Conservation (phyloP, 2,113 vertebrate species). For the Thamnaconus septentrionalis region DNA sequence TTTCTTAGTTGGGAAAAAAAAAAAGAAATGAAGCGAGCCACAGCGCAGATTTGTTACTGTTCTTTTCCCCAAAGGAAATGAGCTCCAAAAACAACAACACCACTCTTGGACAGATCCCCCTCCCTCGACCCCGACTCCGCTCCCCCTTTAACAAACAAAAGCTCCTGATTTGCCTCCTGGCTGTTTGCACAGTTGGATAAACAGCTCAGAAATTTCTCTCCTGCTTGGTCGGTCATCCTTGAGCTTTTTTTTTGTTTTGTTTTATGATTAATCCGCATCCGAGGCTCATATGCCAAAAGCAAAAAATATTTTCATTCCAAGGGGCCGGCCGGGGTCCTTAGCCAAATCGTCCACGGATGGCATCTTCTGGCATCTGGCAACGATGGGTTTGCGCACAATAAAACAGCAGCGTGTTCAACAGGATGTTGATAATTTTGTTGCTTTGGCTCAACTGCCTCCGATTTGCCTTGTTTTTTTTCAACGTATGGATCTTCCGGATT, state of each 20-base stretch:
- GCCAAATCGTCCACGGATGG: slow-evolving; percentile 42
- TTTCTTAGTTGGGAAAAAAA: no score
- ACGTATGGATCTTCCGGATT: no score
- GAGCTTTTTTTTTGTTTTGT: slow-evolving; percentile 37
- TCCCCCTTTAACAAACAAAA: no score
- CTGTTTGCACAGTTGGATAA: slow-evolving; percentile 20
- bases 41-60: neutral
- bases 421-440: no score
- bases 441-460: no score
- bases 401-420: no score
- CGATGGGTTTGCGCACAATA: no score
- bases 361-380: slow-evolving; percentile 22
- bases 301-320: slow-evolving; percentile 45
- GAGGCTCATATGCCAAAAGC: slow-evolving; percentile 54
- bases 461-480: no score
- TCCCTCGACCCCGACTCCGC: no score
- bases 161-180: neutral
- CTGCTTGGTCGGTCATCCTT: neutral
- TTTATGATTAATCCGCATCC: slow-evolving; percentile 59
- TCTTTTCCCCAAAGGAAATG: no score
- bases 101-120: no score
- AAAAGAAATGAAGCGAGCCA: neutral
- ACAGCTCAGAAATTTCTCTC: neutral
- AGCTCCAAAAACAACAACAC: no score
- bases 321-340: slow-evolving; percentile 15